Percentiles rank a stretch among this genome's conserved stretches.
phyloP scores from a whole-genome alignment of 1,140 invertebrate species.

The Kradibia gibbosae region DNA sequence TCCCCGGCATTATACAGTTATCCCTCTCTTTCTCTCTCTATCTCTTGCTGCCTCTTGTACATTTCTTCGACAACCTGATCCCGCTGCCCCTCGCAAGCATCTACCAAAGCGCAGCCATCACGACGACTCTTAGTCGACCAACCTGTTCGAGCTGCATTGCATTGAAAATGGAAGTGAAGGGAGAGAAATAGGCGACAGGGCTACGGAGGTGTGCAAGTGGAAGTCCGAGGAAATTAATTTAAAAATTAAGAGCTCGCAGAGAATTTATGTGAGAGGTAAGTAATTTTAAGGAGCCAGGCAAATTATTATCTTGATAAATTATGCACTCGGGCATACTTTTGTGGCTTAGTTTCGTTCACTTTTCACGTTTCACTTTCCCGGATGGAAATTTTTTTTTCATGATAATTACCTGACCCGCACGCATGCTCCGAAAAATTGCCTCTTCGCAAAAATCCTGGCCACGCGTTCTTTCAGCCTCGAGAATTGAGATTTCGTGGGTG shows the following conservation, averaged over 20 bases:
- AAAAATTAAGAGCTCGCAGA: slow-evolving; percentile 43
- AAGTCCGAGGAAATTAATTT: slow-evolving; percentile 29
- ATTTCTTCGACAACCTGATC: background rate
- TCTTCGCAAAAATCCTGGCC: background rate
- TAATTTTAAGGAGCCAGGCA: slow-evolving; percentile 15
- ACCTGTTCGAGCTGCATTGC: slow-evolving; percentile 44
- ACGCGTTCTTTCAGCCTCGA: background rate
- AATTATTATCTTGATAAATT: slow-evolving; percentile 10
- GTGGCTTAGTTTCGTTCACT: background rate
- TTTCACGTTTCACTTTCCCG: background rate
- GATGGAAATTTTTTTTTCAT: background rate
- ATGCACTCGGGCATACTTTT: slow-evolving; percentile 1
- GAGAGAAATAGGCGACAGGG: background rate
- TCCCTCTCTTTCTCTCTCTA: background rate
- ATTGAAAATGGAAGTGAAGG: background rate
- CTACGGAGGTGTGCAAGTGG: background rate
- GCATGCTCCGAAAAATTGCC: background rate
- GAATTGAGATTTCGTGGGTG: background rate
- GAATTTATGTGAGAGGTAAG: slow-evolving; percentile 32
- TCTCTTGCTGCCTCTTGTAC: background rate
- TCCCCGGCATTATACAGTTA: background rate
- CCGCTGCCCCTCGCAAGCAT: background rate
- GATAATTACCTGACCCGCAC: background rate
- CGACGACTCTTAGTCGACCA: too few relatives aligned
- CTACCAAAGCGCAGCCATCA: too few relatives aligned